Evolutionary conservation across 2,113 vertebrate genomes (phyloP).

Genomic region (Baryphthengus martii): DNA sequence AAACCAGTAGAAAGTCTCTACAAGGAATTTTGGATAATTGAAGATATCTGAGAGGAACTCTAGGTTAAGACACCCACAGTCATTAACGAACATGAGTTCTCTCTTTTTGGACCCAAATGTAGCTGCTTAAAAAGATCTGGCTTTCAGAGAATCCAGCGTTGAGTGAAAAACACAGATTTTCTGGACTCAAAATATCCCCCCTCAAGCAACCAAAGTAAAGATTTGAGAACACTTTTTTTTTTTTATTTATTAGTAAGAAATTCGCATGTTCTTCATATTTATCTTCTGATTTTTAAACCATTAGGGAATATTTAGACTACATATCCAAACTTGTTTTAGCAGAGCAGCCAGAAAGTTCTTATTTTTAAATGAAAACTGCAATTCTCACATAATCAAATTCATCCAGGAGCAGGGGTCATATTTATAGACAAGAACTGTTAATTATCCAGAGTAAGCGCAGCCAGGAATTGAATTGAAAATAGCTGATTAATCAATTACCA

Average conservation of each 20-base stretch:
- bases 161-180: not conserved
- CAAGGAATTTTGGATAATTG: not conserved
- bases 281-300: not conserved
- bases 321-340: conserved; percentile 11
- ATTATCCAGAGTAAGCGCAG: conserved; percentile 33
- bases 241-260: not conserved
- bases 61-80: not conserved
- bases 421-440: conserved; percentile 50
- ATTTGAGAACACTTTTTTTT: too few species aligned
- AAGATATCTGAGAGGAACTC: not conserved
- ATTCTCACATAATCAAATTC: conserved; percentile 52
- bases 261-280: not conserved
- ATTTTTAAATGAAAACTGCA: conserved; percentile 56
- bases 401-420: conserved; percentile 49
- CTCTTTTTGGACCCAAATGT: not conserved
- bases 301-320: conserved; percentile 5
- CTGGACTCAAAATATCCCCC: not conserved
- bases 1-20: not conserved
- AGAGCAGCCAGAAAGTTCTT: conserved; percentile 33
- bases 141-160: not conserved
- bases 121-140: not conserved
- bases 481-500: conserved; percentile 51
- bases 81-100: not conserved
- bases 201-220: not conserved
- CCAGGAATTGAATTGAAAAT: conserved; percentile 48